A percentile compares a stretch with the other conserved stretches of the same genome.
Evolutionary conservation across 2,888 invertebrate species (phyloP).

Genomic region (Eulithis prunata): DNA sequence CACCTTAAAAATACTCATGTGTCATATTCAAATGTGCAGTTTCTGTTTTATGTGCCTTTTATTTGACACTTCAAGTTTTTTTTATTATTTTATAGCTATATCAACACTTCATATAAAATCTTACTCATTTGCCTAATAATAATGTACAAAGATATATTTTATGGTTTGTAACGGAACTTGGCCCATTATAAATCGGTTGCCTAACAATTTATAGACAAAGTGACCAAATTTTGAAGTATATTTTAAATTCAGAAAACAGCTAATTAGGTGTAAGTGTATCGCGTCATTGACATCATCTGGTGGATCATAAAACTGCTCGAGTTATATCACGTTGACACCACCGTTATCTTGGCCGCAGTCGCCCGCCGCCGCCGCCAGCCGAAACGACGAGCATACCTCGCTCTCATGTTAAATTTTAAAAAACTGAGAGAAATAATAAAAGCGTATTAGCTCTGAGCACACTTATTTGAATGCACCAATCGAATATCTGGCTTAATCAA

Average conservation of each 20-base stretch:
- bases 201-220: constrained; percentile 28
- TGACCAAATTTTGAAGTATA: constrained; percentile 23
- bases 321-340: constrained; percentile 51
- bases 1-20: constrained; percentile 7
- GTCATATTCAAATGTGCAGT: not conserved
- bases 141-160: constrained; percentile 23
- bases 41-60: constrained; percentile 5
- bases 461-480: constrained; percentile 65
- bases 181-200: constrained; percentile 30
- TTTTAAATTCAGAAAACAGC: constrained; percentile 33
- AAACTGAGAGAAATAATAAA: constrained; percentile 54
- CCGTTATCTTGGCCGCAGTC: constrained; percentile 55
- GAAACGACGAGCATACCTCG: constrained; percentile 43
- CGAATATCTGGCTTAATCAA: constrained; percentile 65
- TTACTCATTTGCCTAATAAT: not conserved
- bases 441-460: constrained; percentile 53
- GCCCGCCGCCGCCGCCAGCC: constrained; percentile 46
- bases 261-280: constrained; percentile 41
- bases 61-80: constrained; percentile 6
- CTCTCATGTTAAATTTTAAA: constrained; percentile 50
- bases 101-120: not conserved
- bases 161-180: constrained; percentile 28
- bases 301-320: constrained; percentile 48
- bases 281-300: constrained; percentile 42
- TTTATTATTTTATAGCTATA: not conserved